phyloP scores from a whole-genome alignment of 2,113 vertebrate species.

The Fulica atra region DNA sequence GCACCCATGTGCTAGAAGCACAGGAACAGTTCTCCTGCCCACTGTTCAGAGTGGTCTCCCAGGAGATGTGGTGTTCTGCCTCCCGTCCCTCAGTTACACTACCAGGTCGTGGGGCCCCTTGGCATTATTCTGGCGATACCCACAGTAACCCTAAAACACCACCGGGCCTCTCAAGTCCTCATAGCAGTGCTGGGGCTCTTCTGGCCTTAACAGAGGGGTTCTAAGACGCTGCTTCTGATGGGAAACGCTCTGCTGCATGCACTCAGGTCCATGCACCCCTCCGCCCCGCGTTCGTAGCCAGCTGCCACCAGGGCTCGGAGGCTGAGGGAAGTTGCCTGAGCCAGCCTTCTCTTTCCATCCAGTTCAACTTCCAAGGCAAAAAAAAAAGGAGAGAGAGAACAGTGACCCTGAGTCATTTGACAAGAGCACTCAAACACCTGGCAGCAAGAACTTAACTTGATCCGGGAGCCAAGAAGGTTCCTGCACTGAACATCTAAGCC shows the following conservation, averaged over 20 bases:
- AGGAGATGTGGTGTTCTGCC: neutral
- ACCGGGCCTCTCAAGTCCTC: neutral
- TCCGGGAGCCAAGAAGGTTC: neutral
- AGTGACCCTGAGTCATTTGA: neutral
- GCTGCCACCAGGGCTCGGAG: rapidly evolving
- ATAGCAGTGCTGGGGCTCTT: neutral
- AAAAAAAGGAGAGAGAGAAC: neutral
- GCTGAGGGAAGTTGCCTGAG: neutral
- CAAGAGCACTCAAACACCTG: neutral
- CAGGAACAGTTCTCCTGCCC: neutral
- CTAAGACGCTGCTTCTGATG: neutral
- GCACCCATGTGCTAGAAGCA: rapidly evolving
- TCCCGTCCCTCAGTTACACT: neutral
- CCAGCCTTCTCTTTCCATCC: neutral
- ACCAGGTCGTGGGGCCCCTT: neutral
- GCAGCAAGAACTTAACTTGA: neutral
- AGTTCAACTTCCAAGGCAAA: neutral
- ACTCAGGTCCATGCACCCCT: neutral
- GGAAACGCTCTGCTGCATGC: neutral
- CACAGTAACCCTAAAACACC: neutral
- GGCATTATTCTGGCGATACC: neutral
- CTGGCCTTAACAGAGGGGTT: neutral
- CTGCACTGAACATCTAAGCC: neutral
- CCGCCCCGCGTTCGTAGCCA: neutral
- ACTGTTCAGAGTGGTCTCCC: neutral